Evolutionary conservation across 1,140 invertebrate species (phyloP).

Genomic region (Nixonia krombeini): DNA sequence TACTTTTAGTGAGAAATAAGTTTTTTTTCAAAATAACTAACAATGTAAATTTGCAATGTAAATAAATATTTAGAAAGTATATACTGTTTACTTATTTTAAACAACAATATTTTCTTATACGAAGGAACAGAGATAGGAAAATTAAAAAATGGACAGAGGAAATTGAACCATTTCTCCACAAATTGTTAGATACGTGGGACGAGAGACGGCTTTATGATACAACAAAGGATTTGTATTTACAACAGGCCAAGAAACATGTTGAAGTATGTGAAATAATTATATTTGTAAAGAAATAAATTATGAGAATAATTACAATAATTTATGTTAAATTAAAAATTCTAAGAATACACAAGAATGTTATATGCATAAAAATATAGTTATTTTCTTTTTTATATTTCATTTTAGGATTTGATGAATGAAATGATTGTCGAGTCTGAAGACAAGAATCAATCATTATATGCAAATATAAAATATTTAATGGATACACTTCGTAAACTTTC

Average conservation of each 20-base stretch:
- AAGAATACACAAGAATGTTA: conserved; percentile 1
- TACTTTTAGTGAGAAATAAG: too few relatives aligned
- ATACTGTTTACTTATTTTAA: too few relatives aligned
- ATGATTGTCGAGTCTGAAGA: conserved; percentile 56
- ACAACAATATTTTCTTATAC: too few relatives aligned
- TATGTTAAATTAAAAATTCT: not conserved
- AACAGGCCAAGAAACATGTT: conserved; percentile 37
- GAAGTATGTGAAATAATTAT: conserved; percentile 23
- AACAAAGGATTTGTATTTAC: conserved; percentile 31
- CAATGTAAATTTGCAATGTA: too few relatives aligned
- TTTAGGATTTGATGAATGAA: conserved; percentile 53
- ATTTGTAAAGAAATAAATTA: not conserved
- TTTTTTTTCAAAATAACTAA: too few relatives aligned
- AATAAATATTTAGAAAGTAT: too few relatives aligned
- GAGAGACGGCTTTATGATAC: conserved; percentile 21
- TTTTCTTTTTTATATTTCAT: conserved; percentile 2
- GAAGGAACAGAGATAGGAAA: conserved; percentile 15
- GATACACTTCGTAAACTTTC: conserved; percentile 41
- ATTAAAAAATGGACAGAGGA: conserved; percentile 28
- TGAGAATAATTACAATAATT: not conserved
- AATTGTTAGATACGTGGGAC: conserved; percentile 32
- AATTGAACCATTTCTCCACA: conserved; percentile 20
- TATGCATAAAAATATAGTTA: not conserved
- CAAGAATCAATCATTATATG: conserved; percentile 46
- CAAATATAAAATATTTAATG: conserved; percentile 45